These are phyloP conservation scores for Aldrovandia affinis DNA, from an alignment of 2,797 vertebrate genomes.

Conservation along the genomic window DNA sequence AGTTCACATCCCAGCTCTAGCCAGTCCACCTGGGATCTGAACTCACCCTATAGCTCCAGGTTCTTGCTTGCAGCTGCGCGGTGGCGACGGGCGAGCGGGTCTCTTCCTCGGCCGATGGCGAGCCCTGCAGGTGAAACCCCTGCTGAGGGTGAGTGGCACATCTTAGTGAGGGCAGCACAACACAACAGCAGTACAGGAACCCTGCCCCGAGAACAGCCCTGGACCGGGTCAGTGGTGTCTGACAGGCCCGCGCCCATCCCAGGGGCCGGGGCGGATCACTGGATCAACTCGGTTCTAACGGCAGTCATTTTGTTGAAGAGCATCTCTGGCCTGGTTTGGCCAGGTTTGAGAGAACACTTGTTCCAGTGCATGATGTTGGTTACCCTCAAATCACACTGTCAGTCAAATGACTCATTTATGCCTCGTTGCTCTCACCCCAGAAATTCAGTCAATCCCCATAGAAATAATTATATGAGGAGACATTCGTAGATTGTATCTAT, in stretches of 20 bases:
- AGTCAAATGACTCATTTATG: background rate
- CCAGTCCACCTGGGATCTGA: slow-evolving; percentile 67
- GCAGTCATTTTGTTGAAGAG: background rate
- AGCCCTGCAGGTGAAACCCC: slow-evolving; percentile 69
- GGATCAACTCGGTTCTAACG: background rate
- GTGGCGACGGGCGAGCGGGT: slow-evolving; percentile 54
- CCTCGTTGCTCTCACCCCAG: background rate
- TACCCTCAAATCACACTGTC: background rate
- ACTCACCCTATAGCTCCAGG: slow-evolving; percentile 64
- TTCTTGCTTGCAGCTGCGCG: slow-evolving; percentile 66
- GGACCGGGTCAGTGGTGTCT: background rate
- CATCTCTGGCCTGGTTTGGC: background rate
- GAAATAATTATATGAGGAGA: background rate
- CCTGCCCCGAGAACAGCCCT: background rate
- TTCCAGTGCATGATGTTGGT: background rate
- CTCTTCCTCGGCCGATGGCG: slow-evolving; percentile 60
- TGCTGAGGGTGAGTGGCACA: slow-evolving; percentile 63
- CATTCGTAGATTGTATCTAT: background rate
- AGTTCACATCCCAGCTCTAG: slow-evolving; percentile 69
- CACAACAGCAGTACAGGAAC: slow-evolving; percentile 33
- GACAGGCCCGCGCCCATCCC: background rate
- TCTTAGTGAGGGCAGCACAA: slow-evolving; percentile 51
- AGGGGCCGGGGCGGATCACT: no score
- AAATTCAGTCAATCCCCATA: background rate
- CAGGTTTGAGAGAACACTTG: background rate